A percentile compares a stretch with the other conserved stretches of the same genome.
Conservation (phyloP, 1,140 invertebrate genomes). For the Halyomorpha halys region DNA sequence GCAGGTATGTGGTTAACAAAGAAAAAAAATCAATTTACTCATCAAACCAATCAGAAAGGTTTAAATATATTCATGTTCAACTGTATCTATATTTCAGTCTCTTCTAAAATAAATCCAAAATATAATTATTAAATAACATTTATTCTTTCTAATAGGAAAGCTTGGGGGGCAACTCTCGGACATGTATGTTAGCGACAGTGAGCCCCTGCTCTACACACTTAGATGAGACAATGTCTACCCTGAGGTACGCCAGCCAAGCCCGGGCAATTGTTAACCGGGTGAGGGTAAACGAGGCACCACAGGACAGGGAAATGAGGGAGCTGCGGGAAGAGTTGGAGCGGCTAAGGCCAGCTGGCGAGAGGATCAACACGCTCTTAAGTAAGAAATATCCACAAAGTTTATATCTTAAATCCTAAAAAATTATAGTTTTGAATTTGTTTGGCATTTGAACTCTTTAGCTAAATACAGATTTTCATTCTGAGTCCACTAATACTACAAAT, state of each 20-base stretch:
- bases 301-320: constrained; percentile 29
- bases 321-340: background rate
- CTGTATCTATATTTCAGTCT: too few species aligned
- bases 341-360: background rate
- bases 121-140: background rate
- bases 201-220: constrained; percentile 66
- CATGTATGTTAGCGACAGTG: constrained; percentile 58
- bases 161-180: constrained; percentile 53
- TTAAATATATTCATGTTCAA: too few species aligned
- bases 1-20: too few species aligned
- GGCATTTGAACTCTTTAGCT: too few species aligned
- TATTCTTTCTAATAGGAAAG: constrained; percentile 42
- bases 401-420: too few species aligned
- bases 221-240: constrained; percentile 73
- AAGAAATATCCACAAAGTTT: background rate
- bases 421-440: too few species aligned
- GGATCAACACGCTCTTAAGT: background rate
- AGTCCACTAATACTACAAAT: too few species aligned
- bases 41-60: too few species aligned
- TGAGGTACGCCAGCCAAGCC: constrained; percentile 78
- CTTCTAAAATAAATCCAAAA: too few species aligned
- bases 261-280: constrained; percentile 76
- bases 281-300: constrained; percentile 64
- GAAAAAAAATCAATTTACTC: too few species aligned
- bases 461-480: too few species aligned